Percentiles rank a stretch among this genome's conserved stretches.
These are phyloP conservation scores for Salmo trutta DNA, from an alignment of 2,797 vertebrate species.

Conservation along the genomic window DNA sequence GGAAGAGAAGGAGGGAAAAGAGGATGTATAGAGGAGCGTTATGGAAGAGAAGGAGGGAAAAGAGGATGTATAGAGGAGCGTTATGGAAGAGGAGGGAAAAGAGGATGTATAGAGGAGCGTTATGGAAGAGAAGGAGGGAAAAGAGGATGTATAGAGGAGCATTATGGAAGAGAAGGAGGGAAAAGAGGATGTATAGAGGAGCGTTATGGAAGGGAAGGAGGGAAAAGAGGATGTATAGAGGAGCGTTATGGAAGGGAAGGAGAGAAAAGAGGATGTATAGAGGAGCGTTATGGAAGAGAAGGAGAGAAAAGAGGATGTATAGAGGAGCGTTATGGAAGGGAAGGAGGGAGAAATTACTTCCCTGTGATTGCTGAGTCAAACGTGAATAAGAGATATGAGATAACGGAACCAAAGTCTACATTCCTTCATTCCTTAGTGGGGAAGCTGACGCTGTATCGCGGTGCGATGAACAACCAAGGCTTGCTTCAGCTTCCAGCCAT, in stretches of 20 bases:
- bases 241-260: no score
- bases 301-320: not conserved
- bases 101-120: not conserved
- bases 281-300: no score
- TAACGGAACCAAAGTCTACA: not conserved
- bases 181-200: not conserved
- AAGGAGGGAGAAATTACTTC: conserved; percentile 37
- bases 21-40: no score
- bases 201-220: not conserved
- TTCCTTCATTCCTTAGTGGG: not conserved
- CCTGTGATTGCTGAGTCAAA: conserved; percentile 48
- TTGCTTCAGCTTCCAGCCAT: no score
- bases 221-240: not conserved
- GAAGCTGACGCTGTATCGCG: no score
- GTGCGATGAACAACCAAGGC: no score
- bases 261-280: not conserved
- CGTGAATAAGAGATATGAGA: conserved; percentile 31
- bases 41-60: no score
- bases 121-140: not conserved
- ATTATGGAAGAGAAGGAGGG: not conserved
- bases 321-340: no score
- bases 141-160: no score
- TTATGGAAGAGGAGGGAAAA: conserved; percentile 29
- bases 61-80: conserved; percentile 12
- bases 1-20: no score